Percentiles rank a stretch among this genome's conserved stretches.
phyloP scores from a whole-genome alignment of 2,113 vertebrate species.

The Aplodontia rufa region DNA sequence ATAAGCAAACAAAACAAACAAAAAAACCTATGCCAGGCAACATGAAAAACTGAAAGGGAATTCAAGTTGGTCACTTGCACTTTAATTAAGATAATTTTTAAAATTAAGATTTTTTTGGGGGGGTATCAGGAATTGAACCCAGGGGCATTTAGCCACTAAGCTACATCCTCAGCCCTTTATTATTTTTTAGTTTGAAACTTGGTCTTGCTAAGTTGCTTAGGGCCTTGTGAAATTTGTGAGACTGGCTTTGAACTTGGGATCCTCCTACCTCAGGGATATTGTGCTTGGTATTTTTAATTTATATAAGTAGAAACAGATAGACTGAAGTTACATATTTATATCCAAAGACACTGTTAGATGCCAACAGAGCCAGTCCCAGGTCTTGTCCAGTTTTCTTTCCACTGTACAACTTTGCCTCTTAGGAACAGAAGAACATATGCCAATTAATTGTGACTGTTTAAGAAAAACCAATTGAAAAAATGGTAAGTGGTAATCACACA shows the following conservation, averaged over 20 bases:
- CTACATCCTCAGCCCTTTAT: too few species aligned
- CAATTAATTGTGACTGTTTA: slow-evolving; percentile 19
- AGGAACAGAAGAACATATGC: not conserved
- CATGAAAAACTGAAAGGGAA: slow-evolving; percentile 17
- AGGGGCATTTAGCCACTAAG: too few species aligned
- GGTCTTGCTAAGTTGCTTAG: too few species aligned
- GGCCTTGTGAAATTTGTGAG: too few species aligned
- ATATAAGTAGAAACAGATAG: not conserved
- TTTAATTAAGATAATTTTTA: not conserved
- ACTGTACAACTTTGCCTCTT: not conserved
- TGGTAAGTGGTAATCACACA: slow-evolving; percentile 22
- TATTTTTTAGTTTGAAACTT: too few species aligned
- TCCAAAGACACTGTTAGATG: not conserved
- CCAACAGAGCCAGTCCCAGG: not conserved
- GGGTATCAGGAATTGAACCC: too few species aligned
- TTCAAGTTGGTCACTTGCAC: not conserved
- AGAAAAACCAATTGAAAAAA: not conserved
- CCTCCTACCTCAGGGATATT: too few species aligned
- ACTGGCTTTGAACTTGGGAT: too few species aligned
- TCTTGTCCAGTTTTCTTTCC: not conserved
- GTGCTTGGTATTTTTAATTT: not conserved
- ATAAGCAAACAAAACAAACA: not conserved
- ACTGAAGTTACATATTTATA: slow-evolving; percentile 22
- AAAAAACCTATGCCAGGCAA: not conserved
- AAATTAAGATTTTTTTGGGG: too few species aligned